Evolutionary conservation across 2,113 vertebrate genomes (phyloP), one percentile per base, ranked within the genome.

Genomic region (Ornithorhynchus anatinus): DNA sequence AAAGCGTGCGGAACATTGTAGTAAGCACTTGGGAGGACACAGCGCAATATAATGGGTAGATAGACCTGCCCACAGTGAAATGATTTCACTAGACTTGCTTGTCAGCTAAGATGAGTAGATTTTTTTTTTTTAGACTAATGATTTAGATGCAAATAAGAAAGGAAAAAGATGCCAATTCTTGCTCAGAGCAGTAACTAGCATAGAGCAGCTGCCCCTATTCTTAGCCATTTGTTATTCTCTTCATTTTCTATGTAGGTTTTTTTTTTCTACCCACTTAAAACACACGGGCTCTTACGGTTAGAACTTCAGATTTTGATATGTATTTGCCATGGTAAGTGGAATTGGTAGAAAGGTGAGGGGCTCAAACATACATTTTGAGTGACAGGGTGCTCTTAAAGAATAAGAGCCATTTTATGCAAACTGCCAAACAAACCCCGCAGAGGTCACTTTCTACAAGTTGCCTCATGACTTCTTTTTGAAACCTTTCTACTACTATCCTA

Each of bases 81-180:
- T 43, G 40, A 40, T 69, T 73, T 23, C 59, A 40, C 15, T 63
- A 33, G 23, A 12, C n/a, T 59, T 43, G 19, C 22, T 29, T 64
- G 60, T 36, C 54, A 43, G 63, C 45, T 66, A 40, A 54, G 58
- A 77, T n/a, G 35, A 39, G 37, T 48, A 59, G 45, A 33, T 62
- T 27, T 20, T 22, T 53, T 27, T 57, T 51, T 36, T 63, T 78
- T 69, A 48, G 60, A 70, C 71, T 44, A 54, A 51, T 57, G 43
- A 45, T 72, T 83, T 29, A 40, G 22, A 72, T 84, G 74, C 44
- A 70, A 78, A 81, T 43, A 54, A 65, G 72, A 69, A 33, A 52
- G 25, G 53, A 61, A 65, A 68, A 66, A 60, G 53, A 37, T 44
- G 61, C 76, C 57, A 50, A 20, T 80, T 68, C 56, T 38, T 73